These are phyloP conservation scores for Diabrotica virgifera DNA, from an alignment of 1,140 invertebrate species.

Conservation along the genomic window DNA sequence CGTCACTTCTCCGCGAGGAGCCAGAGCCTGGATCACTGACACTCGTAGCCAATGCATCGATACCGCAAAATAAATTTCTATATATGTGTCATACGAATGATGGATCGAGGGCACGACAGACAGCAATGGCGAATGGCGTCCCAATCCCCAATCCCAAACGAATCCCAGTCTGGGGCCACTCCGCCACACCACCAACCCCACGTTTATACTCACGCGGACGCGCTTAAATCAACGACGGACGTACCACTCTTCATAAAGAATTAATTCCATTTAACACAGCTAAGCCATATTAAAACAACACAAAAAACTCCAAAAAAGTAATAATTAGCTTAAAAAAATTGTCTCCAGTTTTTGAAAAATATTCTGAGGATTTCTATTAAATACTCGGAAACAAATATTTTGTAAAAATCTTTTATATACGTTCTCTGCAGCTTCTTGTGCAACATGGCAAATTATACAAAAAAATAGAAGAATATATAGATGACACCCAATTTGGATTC, in stretches of 20 bases:
- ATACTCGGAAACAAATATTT: not conserved
- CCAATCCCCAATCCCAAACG: slow-evolving; percentile 10
- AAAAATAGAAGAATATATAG: too few relatives aligned
- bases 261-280: not conserved
- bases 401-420: not conserved
- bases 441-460: too few relatives aligned
- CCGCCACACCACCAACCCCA: not conserved
- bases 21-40: slow-evolving; percentile 17
- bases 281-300: not conserved
- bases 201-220: too few relatives aligned
- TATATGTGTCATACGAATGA: slow-evolving; percentile 43
- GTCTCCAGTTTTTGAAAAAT: too few relatives aligned
- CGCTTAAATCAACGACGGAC: not conserved
- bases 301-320: not conserved
- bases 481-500: too few relatives aligned
- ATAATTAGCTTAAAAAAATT: not conserved
- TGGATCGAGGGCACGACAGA: slow-evolving; percentile 40
- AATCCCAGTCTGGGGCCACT: slow-evolving; percentile 12
- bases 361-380: not conserved
- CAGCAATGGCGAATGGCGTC: slow-evolving; percentile 36
- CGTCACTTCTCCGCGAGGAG: slow-evolving; percentile 43
- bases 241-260: not conserved
- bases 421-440: not conserved
- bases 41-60: slow-evolving; percentile 38
- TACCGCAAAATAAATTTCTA: slow-evolving; percentile 47